Percentiles rank a stretch among this genome's conserved stretches.
Evolutionary conservation across 2,888 invertebrate species (phyloP).

Genomic region (Drosophila testacea): DNA sequence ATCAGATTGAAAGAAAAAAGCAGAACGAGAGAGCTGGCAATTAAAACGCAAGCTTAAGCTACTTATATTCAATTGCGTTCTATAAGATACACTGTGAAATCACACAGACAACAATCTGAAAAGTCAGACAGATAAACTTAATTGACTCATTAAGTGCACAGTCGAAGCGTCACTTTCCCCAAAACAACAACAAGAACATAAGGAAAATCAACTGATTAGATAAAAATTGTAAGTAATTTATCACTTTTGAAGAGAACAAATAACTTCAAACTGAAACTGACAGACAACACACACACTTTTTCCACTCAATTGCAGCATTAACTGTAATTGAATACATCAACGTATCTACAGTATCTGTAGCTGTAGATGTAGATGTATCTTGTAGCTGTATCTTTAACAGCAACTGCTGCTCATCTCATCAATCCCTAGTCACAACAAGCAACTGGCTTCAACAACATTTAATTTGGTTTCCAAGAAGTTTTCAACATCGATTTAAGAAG

Average conservation of each 20-base stretch:
- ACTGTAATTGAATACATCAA: constrained; percentile 16
- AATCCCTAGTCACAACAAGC: background rate
- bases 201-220: constrained; percentile 56
- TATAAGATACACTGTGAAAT: constrained; percentile 17
- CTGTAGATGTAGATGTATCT: background rate
- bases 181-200: constrained; percentile 11
- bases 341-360: constrained; percentile 3
- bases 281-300: constrained; percentile 2
- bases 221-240: constrained; percentile 66
- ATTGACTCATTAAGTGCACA: constrained; percentile 70
- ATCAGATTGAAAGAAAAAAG: constrained; percentile 5
- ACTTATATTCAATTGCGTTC: constrained; percentile 56
- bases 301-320: constrained; percentile 13
- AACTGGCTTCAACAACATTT: constrained; percentile 20
- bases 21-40: constrained; percentile 17
- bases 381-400: constrained; percentile 1
- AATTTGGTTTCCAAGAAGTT: constrained; percentile 47
- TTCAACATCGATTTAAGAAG: constrained; percentile 26
- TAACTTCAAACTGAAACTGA: constrained; percentile 22
- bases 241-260: constrained; percentile 49
- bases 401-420: constrained; percentile 8
- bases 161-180: constrained; percentile 42
- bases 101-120: constrained; percentile 18
- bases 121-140: constrained; percentile 53
- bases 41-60: constrained; percentile 34